phyloP scores from a whole-genome alignment of 1,140 invertebrate genomes.

The Magallana gigas region DNA sequence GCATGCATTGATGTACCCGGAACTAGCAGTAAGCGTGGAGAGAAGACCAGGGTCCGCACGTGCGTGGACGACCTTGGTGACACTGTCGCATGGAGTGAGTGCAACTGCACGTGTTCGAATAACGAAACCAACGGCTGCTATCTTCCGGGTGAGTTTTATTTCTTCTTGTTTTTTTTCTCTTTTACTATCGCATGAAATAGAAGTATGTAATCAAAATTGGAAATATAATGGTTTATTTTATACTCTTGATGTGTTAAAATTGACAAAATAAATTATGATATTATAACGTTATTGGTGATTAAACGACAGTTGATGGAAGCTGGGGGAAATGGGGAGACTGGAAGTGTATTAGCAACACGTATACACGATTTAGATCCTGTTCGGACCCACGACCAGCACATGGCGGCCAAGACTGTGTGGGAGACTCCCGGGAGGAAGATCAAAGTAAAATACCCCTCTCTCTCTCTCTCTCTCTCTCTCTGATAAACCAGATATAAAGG shows the following conservation, averaged over 20 bases:
- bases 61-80: background rate
- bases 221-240: background rate
- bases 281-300: background rate
- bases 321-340: background rate
- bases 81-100: background rate
- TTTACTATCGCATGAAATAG: no score
- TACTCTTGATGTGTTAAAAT: background rate
- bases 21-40: background rate
- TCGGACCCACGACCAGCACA: background rate
- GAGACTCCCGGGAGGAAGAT: background rate
- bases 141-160: background rate
- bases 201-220: background rate
- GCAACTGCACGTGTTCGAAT: background rate
- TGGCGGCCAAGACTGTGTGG: conserved; percentile 24
- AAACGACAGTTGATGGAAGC: background rate
- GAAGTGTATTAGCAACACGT: background rate
- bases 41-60: background rate
- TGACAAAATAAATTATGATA: background rate
- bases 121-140: background rate
- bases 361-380: background rate
- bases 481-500: background rate
- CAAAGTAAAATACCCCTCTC: background rate
- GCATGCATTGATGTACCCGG: background rate
- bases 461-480: background rate
- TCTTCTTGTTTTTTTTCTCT: background rate